Evolutionary conservation across 2,888 invertebrate species (phyloP), one percentile per base, ranked within the genome.

Genomic region (Torymus texanus): DNA sequence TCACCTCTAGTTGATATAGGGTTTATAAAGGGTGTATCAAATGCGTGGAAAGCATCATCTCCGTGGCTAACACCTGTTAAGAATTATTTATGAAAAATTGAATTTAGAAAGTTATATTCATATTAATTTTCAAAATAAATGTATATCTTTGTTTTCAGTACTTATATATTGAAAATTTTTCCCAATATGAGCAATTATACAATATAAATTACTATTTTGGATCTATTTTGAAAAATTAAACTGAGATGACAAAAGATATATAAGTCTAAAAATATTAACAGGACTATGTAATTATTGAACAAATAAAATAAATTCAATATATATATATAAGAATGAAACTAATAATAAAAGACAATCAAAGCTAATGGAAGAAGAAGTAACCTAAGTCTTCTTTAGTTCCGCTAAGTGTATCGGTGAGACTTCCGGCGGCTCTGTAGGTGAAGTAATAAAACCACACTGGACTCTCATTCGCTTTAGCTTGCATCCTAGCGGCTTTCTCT

Each of bases 391-490:
- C 90, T 0, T 89, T 88, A 12, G 92, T 92, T 0, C 88, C 84
- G 0, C 93, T 91, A 86, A 93, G 89, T 8, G 88, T 10, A 67
- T 92, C 90, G 0, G 93, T 92, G 13, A 93, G 86, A 84, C 94
- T 94, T 75, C 87, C 86, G 13, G 90, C 88, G 0, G 93, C 93
- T 67, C 93, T 91, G 89, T 92, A 93, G 1, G 92, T 90, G 87
- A 93, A 95, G 14, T 92, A 91, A 87, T 94, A 95, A 76, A 93
- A 91, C 88, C 93, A 94, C 1, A 94, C 92, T 0, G 94, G 93
- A 79, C 93, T 92, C 11, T 91, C 90, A 0, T 92, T 92, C 56
- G 90, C 90, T 13, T 88, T 85, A 0, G 93, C 92, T 85, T 94
- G 94, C 63, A 93, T 84, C 81, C 92, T 92, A 0, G 93, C 92